phyloP scores from a whole-genome alignment of 2,888 invertebrate species.

The Lithophane ornitopus region DNA sequence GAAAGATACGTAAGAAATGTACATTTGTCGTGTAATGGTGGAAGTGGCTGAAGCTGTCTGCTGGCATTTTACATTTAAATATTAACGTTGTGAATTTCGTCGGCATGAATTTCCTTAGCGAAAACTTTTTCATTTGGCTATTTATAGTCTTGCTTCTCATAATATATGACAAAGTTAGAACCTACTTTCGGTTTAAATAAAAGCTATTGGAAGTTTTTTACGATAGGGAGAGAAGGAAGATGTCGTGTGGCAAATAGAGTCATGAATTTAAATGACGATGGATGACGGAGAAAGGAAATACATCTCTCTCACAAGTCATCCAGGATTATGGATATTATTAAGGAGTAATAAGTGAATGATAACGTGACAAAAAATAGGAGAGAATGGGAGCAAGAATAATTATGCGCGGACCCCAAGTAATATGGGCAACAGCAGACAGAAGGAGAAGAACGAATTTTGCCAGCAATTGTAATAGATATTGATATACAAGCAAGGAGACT shows the following conservation, averaged over 20 bases:
- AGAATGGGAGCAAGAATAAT: not conserved
- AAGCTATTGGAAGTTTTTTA: no score
- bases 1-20: not conserved
- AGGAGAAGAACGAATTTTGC: not conserved
- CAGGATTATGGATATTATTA: not conserved
- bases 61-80: slow-evolving; percentile 5
- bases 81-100: slow-evolving; percentile 23
- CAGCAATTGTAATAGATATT: not conserved
- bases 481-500: not conserved
- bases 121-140: not conserved
- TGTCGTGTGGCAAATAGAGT: not conserved
- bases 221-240: no score
- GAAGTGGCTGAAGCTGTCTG: not conserved
- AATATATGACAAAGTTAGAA: not conserved
- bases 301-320: not conserved
- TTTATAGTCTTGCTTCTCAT: not conserved
- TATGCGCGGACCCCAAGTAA: not conserved
- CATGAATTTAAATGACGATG: not conserved
- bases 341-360: not conserved
- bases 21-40: not conserved
- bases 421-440: no score
- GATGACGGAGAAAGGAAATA: no score
- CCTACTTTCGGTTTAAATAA: not conserved
- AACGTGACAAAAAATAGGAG: not conserved
- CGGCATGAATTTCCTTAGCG: slow-evolving; percentile 6